Base-by-base conservation (phyloP, 2,113 vertebrate species). In the Panurus biarmicus region DNA sequence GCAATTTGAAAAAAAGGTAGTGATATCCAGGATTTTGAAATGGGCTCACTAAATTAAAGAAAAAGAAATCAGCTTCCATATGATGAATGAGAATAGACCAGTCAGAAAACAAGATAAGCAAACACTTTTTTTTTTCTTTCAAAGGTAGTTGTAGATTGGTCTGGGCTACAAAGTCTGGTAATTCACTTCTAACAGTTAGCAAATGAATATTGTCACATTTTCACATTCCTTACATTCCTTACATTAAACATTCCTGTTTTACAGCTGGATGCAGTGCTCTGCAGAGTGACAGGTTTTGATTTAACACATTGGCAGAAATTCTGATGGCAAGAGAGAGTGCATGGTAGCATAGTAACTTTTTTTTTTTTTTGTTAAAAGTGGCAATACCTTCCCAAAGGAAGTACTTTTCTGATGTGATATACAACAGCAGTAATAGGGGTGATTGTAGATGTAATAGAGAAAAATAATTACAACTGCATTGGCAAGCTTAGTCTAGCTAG, bases 381-480 rank as follows among this genome's bases (percentile, higher is more conserved):
- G 45, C 25, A 93, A 45, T 65, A 48, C 36, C 28, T 72, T 97
- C 62, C 73, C 50, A 9, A 51, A 91, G 38, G 11, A 53, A 90
- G 31, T 91, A 50, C 19, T 95, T 45, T 96, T 75, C 62, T 89
- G 31, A 35, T 77, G 17, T 84, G 83, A 89, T 89, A 82, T 48
- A 87, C 92, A 85, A 19, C 40, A 69, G 73, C 44, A 96, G 17
- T 19, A 51, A 33, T 4, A 12, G 7, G 21, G 66, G 61, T 86
- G 70, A 89, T n/a, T 26, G 8, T 62, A 95, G 75, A 85, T 86
- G 94, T 97, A 95, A 91, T 88, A 90, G 61, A 75, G 60, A 95
- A 85, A 93, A 97, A 93, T 93, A 97, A 97, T 96, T 96, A 93
- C 94, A 97, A 91, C 78, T 87, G 79, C 87, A 78, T 54, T 91